Evolutionary conservation across 1,140 invertebrate species (phyloP).

Genomic region (Cyclargus thomasi): DNA sequence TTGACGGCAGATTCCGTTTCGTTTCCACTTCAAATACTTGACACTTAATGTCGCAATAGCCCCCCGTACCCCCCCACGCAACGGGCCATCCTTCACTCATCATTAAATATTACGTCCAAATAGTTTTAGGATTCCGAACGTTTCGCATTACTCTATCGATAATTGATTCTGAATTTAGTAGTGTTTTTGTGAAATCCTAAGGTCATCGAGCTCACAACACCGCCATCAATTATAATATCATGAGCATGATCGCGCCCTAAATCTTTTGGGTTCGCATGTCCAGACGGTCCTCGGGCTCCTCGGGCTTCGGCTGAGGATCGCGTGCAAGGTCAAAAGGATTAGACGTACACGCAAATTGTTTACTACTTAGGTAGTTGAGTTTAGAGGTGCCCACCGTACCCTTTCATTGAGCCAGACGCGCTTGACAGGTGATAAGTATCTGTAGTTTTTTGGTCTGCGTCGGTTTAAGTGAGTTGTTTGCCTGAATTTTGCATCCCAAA

Average conservation of each 20-base stretch:
- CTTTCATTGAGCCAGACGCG: neutral
- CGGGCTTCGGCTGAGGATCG: neutral
- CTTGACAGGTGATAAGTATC: neutral
- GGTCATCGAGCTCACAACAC: neutral
- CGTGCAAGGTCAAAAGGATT: neutral
- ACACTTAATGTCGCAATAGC: too few relatives aligned
- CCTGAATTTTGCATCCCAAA: neutral
- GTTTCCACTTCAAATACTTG: too few relatives aligned
- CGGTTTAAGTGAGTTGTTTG: neutral
- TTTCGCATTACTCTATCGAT: neutral
- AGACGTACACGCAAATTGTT: neutral
- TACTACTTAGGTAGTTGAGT: neutral
- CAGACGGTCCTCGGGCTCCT: neutral
- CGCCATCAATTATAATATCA: neutral
- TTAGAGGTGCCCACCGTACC: neutral
- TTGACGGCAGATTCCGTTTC: too few relatives aligned
- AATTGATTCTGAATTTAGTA: neutral
- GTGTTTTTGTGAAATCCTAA: too few relatives aligned
- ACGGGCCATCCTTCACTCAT: neutral
- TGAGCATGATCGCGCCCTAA: neutral
- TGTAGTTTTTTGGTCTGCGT: neutral
- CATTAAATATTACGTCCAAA: neutral
- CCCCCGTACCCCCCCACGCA: neutral
- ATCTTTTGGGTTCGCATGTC: neutral
- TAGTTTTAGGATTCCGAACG: neutral